These are phyloP conservation scores for Steinernema feltiae DNA, from an alignment of 1,140 invertebrate genomes.

Conservation along the genomic window DNA sequence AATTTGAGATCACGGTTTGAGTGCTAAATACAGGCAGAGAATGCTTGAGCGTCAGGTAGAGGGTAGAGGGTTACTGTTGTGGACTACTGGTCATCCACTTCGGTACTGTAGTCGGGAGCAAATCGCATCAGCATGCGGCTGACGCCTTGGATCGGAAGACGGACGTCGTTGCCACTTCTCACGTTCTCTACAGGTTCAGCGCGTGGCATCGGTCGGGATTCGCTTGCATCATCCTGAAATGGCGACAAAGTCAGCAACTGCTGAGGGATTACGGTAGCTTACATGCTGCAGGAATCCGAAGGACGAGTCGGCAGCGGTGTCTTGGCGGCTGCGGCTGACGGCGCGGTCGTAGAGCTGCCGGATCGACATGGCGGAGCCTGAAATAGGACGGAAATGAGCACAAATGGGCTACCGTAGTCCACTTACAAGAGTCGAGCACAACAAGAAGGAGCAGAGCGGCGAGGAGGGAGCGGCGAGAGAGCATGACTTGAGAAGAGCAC, in stretches of 20 bases:
- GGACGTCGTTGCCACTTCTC: neutral
- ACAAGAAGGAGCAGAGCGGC: neutral
- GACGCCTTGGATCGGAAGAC: neutral
- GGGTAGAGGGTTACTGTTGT: neutral
- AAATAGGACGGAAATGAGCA: neutral
- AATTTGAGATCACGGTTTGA: neutral
- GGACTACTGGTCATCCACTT: neutral
- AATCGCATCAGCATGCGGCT: neutral
- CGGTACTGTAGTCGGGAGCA: neutral
- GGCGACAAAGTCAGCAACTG: neutral
- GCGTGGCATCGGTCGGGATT: neutral
- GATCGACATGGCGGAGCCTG: neutral
- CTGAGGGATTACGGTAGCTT: neutral
- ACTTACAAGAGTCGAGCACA: neutral
- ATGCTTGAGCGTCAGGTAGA: neutral
- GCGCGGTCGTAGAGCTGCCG: neutral
- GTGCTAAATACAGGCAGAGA: neutral
- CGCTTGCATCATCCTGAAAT: neutral
- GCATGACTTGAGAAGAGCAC: neutral
- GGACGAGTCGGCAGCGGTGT: neutral
- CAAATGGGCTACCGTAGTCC: neutral
- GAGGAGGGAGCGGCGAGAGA: neutral
- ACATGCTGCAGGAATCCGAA: neutral
- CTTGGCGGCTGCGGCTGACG: neutral
- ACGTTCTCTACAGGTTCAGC: neutral